Evolutionary conservation across 2,888 invertebrate genomes (phyloP).

Genomic region (Eudemis profundana): DNA sequence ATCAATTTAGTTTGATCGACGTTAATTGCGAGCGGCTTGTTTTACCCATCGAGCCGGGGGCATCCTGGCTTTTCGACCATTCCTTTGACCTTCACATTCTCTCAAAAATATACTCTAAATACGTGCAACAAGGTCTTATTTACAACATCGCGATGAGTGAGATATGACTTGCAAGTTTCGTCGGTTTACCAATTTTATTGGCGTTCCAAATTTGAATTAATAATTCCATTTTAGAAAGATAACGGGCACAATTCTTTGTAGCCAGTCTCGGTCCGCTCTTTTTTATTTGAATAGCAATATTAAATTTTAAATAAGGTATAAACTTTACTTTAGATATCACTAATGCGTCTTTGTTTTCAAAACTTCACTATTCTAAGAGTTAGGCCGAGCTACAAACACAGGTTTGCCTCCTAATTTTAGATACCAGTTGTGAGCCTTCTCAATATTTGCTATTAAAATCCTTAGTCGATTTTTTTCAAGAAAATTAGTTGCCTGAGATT

Average conservation of each 20-base stretch:
- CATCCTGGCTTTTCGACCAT: conserved; percentile 15
- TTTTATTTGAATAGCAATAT: conserved; percentile 6
- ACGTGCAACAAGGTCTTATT: background rate
- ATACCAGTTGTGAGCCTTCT: no score
- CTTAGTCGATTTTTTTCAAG: no score
- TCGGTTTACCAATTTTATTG: conserved; percentile 30
- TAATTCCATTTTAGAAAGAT: conserved; percentile 36
- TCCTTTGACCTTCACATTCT: background rate
- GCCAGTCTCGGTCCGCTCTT: conserved; percentile 13
- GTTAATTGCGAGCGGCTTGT: conserved; percentile 38
- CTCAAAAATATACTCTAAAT: conserved; percentile 1
- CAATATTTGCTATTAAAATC: no score
- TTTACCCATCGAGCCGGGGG: conserved; percentile 35
- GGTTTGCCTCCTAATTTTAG: no score
- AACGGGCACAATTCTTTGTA: conserved; percentile 16
- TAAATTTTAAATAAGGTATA: no score
- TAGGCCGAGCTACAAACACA: no score
- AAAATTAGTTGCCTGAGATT: no score
- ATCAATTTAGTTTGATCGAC: conserved; percentile 43
- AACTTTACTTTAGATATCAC: no score
- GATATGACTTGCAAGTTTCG: background rate
- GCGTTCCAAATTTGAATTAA: conserved; percentile 39
- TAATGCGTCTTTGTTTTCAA: no score
- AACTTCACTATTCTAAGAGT: no score
- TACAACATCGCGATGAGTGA: background rate